Base-by-base conservation (phyloP, 2,797 vertebrate genomes). In the Sandelia bainsii region DNA sequence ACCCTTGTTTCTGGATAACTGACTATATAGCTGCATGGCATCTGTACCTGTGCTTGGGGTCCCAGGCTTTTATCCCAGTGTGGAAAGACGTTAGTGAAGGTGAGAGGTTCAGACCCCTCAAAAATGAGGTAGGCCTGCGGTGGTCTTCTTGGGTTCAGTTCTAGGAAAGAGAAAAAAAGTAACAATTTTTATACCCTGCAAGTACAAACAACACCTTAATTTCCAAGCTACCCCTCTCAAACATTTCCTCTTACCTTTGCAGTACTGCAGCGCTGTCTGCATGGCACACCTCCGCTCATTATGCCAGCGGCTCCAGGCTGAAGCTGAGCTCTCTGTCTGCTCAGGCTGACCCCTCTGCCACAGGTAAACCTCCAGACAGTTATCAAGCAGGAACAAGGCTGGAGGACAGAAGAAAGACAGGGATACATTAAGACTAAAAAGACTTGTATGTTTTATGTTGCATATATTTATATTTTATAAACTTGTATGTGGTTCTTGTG, bases 21-120 rank as follows among this genome's bases (percentile, higher is more conserved):
- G 32, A 49, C 27, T 5, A 4, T 14, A 5, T 40, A 2, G 22
- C 1, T 45, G 10, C 5, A 19, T 42, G 7, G 20, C 61, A 29
- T 39, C 34, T 1, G 45, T 82, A 95, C 95, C 93, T 91, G 90
- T 60, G 79, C 51, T 70, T 74, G 64, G 44, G 79, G 60, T 64
- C 63, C 79, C 16, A 68, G 70, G 63, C 69, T 89, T 78, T 57
- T 91, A 86, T 95, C 94, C 95, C 95, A 96, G 67, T 70, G 79
- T 1, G 95, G 94, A 82, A 96, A 96, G 68, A 96, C 81, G 40
- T 96, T 96, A 46, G 95, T 96, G 87, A 96, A 96, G 74, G 95
- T 95, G 40, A 95, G 85, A 68, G 95, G 95, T 64, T 96, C 95
- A 0, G 75, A 77, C 5, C 94, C 94, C 68, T 94, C 93, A 1